Base-by-base conservation (phyloP, 1,140 invertebrate genomes). In the Atopsyche davidsoni region DNA sequence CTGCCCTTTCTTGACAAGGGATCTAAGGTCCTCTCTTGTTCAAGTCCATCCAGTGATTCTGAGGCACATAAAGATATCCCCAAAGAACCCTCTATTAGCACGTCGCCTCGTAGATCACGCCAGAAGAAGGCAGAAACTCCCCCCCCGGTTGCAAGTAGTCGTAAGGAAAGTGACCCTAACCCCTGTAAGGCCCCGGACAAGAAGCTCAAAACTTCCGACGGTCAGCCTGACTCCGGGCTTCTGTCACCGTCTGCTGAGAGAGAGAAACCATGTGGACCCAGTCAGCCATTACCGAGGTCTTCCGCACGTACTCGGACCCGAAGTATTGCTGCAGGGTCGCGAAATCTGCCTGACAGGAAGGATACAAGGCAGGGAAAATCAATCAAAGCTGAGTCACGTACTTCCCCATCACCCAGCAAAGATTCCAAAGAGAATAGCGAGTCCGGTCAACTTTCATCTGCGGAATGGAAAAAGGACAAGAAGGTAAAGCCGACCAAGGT, bases 161-260 rank as follows among this genome's bases (percentile, higher is more conserved):
- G 31, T 36, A 50, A 57, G 18, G 2, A 21, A 22, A 23, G 25
- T 59, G 74, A 69, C 60, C 72, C 72, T 64, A 78, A 75, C 72
- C 72, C 78, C 67, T 77, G 75, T 63, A 82, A 80, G 76, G 76
- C 81, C 77, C 81, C 81, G 66, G 83, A 85, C 71, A 86, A 84
- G 83, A 86, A 86, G 82, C 82, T 84, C 82, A 86, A 85, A 85
- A 85, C 82, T 85, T 84, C 82, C 81, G 82, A 85, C 77, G 79
- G 80, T 80, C 77, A 79, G 78, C 79, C 79, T 79, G 81, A 81
- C 78, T 76, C 74, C 73, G 75, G 82, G 78, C 75, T 80, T 79
- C 75, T 79, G 79, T 75, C 81, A 78, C 75, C 80, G 79, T 62
- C 75, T 82, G 64, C 66, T 84, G 75, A 83, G 75, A 75, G 82